phyloP scores from a whole-genome alignment of 92 coral and sea anemone species.

The Ricordea florida region DNA sequence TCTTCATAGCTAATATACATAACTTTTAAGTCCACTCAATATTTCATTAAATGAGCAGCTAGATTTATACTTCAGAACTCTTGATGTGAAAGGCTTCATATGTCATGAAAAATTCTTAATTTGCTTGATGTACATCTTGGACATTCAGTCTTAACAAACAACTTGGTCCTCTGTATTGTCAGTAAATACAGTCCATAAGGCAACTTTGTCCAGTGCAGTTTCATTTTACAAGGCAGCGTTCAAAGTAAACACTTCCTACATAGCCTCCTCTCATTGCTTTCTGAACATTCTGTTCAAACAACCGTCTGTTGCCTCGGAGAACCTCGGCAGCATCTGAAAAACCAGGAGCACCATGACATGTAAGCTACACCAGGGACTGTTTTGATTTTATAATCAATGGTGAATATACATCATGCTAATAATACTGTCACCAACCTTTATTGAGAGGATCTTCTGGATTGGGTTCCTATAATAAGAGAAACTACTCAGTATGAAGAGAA shows the following conservation, averaged over 20 bases:
- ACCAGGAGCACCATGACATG: neutral
- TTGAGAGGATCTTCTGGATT: constrained; percentile 99
- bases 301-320: constrained; percentile 88
- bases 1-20: too few relatives aligned
- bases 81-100: too few relatives aligned
- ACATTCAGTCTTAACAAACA: too few relatives aligned
- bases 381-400: too few relatives aligned
- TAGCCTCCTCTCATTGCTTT: constrained; percentile 98
- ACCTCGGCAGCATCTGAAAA: constrained; percentile 96
- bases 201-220: neutral
- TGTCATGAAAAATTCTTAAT: too few relatives aligned
- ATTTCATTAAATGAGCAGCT: too few relatives aligned
- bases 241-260: constrained; percentile 94
- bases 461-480: constrained; percentile 75
- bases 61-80: too few relatives aligned
- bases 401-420: neutral
- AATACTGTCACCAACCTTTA: constrained; percentile 68
- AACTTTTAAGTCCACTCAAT: too few relatives aligned
- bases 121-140: too few relatives aligned
- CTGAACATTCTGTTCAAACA: constrained; percentile 96
- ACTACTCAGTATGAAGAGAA: neutral
- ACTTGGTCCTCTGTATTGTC: constrained; percentile 2
- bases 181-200: constrained; percentile 26
- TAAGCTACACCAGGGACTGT: too few relatives aligned
- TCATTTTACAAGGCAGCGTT: constrained; percentile 83